phyloP scores from a whole-genome alignment of 2,797 vertebrate species.

The Rhodeus uyekii region DNA sequence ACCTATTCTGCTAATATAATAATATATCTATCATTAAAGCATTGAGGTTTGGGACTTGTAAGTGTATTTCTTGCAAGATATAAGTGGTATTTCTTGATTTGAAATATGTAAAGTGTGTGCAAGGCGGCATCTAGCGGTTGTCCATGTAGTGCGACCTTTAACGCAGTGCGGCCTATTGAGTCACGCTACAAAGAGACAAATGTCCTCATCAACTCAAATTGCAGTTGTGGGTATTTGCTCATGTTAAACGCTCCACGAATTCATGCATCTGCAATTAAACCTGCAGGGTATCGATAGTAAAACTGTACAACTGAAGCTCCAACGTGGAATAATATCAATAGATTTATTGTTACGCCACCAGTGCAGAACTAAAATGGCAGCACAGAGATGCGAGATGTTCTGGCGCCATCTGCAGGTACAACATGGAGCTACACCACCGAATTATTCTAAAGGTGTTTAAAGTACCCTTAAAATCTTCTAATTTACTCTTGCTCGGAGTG shows the following conservation, averaged over 20 bases:
- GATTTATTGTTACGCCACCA: background rate
- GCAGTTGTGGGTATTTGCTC: background rate
- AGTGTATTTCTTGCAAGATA: no score
- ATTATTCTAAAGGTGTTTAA: background rate
- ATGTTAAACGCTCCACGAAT: background rate
- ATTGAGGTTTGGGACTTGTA: background rate
- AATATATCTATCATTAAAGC: background rate
- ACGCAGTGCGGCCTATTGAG: background rate
- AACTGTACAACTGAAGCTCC: background rate
- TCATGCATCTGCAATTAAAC: slow-evolving; percentile 45
- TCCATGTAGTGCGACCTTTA: background rate
- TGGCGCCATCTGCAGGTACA: slow-evolving; percentile 65
- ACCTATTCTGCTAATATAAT: no score
- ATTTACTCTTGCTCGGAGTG: no score
- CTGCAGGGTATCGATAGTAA: slow-evolving; percentile 1
- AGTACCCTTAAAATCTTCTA: background rate
- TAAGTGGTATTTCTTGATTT: background rate
- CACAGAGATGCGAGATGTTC: background rate
- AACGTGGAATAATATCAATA: background rate
- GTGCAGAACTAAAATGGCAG: background rate
- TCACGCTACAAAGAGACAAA: background rate
- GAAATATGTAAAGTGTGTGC: background rate
- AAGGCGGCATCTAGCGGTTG: slow-evolving; percentile 14
- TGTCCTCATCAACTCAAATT: slow-evolving; percentile 4
- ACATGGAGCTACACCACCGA: background rate